A percentile compares a stretch with the other conserved stretches of the same genome.
phyloP scores from a whole-genome alignment of 1,140 invertebrate genomes.

The Streblospio benedicti region DNA sequence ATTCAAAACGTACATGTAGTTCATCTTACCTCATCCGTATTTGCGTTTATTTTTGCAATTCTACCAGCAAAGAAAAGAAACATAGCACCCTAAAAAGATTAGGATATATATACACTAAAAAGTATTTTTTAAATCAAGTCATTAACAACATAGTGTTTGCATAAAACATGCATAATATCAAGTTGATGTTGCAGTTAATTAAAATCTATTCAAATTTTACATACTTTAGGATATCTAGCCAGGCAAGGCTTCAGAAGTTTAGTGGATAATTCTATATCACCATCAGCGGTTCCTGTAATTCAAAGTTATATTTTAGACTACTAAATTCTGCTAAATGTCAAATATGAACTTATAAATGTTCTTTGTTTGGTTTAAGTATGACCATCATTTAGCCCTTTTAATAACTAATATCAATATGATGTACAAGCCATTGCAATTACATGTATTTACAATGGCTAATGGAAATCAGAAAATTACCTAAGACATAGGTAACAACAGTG shows the following conservation, averaged over 20 bases:
- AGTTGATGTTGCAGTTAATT: too few relatives aligned
- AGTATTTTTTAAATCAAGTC: too few relatives aligned
- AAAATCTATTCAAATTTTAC: too few relatives aligned
- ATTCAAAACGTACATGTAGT: neutral
- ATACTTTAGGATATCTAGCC: conserved; percentile 51
- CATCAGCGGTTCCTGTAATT: conserved; percentile 60
- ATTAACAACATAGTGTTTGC: too few relatives aligned
- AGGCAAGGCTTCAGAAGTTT: conserved; percentile 64
- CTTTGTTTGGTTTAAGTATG: too few relatives aligned
- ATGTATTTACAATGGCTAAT: too few relatives aligned
- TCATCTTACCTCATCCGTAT: conserved; percentile 55
- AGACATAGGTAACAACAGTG: conserved; percentile 70
- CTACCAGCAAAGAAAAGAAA: conserved; percentile 86
- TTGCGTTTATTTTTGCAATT: conserved; percentile 70
- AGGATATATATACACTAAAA: too few relatives aligned
- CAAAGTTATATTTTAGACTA: conserved; percentile 9
- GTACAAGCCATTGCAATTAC: too few relatives aligned
- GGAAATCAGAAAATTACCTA: conserved; percentile 48
- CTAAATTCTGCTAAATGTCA: neutral
- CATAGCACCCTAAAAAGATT: conserved; percentile 68
- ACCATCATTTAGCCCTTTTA: too few relatives aligned
- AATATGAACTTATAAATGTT: too few relatives aligned
- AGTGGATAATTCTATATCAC: conserved; percentile 67
- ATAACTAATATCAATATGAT: too few relatives aligned
- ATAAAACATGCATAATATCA: too few relatives aligned